A percentile compares a stretch with the other conserved stretches of the same genome.
phyloP scores from a whole-genome alignment of 1,140 invertebrate species.

The Notospermus geniculatus region DNA sequence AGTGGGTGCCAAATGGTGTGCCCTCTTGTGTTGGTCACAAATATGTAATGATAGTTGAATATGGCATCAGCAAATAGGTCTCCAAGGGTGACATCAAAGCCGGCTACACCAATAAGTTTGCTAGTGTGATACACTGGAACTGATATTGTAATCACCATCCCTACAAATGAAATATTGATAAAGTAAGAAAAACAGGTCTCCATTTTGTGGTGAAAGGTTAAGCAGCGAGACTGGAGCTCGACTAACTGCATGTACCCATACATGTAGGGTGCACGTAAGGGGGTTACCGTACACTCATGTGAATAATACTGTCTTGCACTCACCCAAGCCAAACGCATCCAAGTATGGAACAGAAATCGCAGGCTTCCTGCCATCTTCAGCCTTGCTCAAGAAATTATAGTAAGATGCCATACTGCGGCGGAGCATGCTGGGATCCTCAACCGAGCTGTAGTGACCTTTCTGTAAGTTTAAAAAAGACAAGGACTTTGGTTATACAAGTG shows the following conservation, averaged over 20 bases:
- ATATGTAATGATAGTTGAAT: neutral
- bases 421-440: neutral
- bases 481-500: neutral
- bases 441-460: neutral
- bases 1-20: neutral
- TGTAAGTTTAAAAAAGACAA: neutral
- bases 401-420: neutral
- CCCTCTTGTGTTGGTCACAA: neutral
- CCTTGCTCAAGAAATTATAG: slow-evolving; percentile 7
- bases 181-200: no score
- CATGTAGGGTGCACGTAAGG: no score
- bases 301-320: no score
- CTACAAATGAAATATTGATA: neutral
- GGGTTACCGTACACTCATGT: no score
- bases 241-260: no score
- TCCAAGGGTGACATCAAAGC: neutral
- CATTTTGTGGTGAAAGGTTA: no score
- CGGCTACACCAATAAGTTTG: neutral
- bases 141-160: neutral
- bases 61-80: neutral
- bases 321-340: neutral
- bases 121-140: neutral
- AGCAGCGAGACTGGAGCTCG: no score
- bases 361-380: neutral
- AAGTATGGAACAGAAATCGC: neutral